These are phyloP conservation scores for Sebastes taczanowskii DNA, from an alignment of 2,797 vertebrate genomes.

Conservation along the genomic window DNA sequence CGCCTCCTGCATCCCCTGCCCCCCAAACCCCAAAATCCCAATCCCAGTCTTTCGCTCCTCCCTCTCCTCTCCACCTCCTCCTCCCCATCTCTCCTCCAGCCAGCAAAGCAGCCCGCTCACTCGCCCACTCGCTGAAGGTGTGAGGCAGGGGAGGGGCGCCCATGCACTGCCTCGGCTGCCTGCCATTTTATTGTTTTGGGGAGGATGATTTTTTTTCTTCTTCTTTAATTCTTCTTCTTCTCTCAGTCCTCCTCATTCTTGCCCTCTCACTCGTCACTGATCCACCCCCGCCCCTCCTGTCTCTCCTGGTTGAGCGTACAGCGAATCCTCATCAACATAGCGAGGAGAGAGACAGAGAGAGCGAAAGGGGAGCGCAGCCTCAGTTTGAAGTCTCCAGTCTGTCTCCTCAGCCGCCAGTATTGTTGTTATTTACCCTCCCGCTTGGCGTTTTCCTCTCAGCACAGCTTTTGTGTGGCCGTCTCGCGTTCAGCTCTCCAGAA, in stretches of 20 bases:
- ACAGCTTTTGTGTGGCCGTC: constrained; percentile 28
- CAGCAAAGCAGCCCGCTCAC: constrained; percentile 10
- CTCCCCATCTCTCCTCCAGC: constrained; percentile 30
- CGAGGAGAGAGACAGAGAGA: background rate
- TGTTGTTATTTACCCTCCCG: constrained; percentile 49
- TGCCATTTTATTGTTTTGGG: constrained; percentile 73
- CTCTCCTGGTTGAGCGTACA: constrained; percentile 30
- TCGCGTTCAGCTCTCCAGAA: constrained; percentile 6
- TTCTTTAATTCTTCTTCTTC: background rate
- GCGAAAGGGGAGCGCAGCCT: constrained; percentile 48
- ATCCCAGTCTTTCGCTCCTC: constrained; percentile 40
- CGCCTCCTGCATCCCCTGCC: constrained; percentile 20
- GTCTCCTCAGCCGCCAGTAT: constrained; percentile 37
- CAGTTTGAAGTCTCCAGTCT: constrained; percentile 46
- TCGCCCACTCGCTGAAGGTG: constrained; percentile 35
- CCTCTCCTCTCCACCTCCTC: constrained; percentile 22
- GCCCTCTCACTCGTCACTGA: constrained; percentile 43
- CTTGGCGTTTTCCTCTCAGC: constrained; percentile 28
- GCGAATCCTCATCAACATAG: constrained; percentile 37
- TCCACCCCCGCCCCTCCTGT: constrained; percentile 46
- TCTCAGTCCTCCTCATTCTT: constrained; percentile 33
- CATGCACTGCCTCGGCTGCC: constrained; percentile 34
- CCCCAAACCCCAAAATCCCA: constrained; percentile 25
- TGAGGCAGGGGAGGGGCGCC: constrained; percentile 47
- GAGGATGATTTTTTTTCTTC: constrained; percentile 30